phyloP scores from a whole-genome alignment of 2,797 vertebrate genomes.

The Pelobates cultripes region DNA sequence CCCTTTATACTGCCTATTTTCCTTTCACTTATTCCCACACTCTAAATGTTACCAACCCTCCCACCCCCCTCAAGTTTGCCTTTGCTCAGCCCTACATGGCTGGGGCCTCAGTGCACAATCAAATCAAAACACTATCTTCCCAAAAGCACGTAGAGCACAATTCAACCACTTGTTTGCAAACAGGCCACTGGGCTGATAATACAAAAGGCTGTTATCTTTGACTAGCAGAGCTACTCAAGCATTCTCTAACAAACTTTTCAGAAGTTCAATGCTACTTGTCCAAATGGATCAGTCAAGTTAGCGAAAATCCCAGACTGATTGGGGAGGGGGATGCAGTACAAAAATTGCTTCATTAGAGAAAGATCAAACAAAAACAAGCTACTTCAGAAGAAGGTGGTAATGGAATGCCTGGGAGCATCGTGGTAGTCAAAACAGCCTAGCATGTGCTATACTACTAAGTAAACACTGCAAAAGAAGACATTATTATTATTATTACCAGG shows the following conservation, averaged over 20 bases:
- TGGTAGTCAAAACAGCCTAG: neutral
- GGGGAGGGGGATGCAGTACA: constrained; percentile 49
- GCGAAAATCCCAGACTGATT: constrained; percentile 61
- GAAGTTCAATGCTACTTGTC: constrained; percentile 68
- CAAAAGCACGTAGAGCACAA: constrained; percentile 40
- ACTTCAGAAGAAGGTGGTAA: constrained; percentile 56
- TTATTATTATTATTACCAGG: no score
- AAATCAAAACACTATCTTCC: neutral
- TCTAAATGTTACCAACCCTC: neutral
- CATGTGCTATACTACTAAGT: neutral
- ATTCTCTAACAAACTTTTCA: constrained; percentile 68
- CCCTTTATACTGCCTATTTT: neutral
- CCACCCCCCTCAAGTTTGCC: neutral
- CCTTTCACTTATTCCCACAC: neutral
- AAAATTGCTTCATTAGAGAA: constrained; percentile 61
- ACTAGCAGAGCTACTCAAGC: constrained; percentile 67
- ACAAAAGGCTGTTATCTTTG: constrained; percentile 71
- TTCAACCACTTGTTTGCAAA: constrained; percentile 58
- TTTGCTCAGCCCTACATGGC: neutral
- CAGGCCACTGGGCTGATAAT: constrained; percentile 58
- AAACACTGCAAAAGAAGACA: neutral
- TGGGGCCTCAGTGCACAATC: neutral
- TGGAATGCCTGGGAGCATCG: constrained; percentile 15
- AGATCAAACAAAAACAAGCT: constrained; percentile 60
- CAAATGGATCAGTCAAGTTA: constrained; percentile 68